Conservation (phyloP, 1,140 invertebrate genomes). For the Apis florea region DNA sequence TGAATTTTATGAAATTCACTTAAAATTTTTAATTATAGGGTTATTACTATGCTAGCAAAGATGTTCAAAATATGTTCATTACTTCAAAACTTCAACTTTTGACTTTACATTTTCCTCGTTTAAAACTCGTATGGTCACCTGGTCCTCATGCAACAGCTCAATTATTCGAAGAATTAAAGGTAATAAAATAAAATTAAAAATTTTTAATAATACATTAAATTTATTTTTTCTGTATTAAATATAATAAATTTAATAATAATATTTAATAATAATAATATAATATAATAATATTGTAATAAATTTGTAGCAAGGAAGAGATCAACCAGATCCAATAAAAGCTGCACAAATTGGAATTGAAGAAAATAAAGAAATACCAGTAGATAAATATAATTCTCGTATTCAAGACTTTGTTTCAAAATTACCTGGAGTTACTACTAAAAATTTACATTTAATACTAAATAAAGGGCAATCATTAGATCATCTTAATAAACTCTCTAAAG, state of each 20-base stretch:
- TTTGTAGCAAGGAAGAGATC: constrained; percentile 86
- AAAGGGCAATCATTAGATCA: constrained; percentile 88
- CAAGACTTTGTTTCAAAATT: constrained; percentile 94
- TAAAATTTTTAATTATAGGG: constrained; percentile 80
- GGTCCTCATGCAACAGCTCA: constrained; percentile 97
- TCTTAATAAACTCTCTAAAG: constrained; percentile 82
- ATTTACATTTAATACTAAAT: constrained; percentile 89
- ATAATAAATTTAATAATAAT: too few species aligned
- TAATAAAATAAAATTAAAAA: constrained; percentile 60
- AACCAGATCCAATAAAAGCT: constrained; percentile 88
- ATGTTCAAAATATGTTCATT: constrained; percentile 88
- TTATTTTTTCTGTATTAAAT: constrained; percentile 2
- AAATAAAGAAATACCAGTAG: constrained; percentile 80
- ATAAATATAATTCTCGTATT: constrained; percentile 88
- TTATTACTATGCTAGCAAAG: constrained; percentile 89
- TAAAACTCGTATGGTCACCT: constrained; percentile 97
- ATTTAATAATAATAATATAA: too few species aligned
- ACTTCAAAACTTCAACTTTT: constrained; percentile 93
- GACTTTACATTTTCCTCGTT: constrained; percentile 95
- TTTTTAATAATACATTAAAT: neutral
- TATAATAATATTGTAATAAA: too few species aligned
- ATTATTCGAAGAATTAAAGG: constrained; percentile 94
- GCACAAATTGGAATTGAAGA: constrained; percentile 84
- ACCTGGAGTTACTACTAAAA: constrained; percentile 94
- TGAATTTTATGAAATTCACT: too few species aligned